phyloP scores from a whole-genome alignment of 2,888 invertebrate species.

The Heliconius charithonia region DNA sequence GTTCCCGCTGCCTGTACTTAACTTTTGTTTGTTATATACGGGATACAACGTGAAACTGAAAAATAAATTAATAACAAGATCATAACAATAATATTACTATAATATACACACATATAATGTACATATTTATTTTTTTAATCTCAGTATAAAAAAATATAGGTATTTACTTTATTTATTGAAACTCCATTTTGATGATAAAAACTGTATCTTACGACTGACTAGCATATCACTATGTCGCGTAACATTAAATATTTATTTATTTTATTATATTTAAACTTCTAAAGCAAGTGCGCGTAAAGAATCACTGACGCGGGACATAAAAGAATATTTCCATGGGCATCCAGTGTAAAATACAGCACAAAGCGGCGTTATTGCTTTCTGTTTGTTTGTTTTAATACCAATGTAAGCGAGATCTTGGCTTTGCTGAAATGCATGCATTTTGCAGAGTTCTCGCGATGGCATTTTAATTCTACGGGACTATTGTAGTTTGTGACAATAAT shows the following conservation, averaged over 20 bases:
- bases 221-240: not conserved
- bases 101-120: too few species aligned
- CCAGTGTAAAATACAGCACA: constrained; percentile 47
- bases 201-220: not conserved
- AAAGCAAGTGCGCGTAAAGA: constrained; percentile 37
- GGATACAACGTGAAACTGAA: too few species aligned
- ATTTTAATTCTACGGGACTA: constrained; percentile 31
- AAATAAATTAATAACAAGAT: too few species aligned
- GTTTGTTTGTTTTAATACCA: constrained; percentile 57
- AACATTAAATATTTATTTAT: not conserved
- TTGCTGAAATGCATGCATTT: constrained; percentile 46
- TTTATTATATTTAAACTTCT: constrained; percentile 14
- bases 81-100: too few species aligned
- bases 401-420: constrained; percentile 49
- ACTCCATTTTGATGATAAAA: not conserved
- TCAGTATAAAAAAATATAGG: too few species aligned
- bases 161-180: too few species aligned
- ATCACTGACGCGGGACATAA: constrained; percentile 45
- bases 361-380: constrained; percentile 55
- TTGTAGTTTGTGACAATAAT: constrained; percentile 13
- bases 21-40: too few species aligned
- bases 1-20: not conserved
- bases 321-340: constrained; percentile 46
- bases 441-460: constrained; percentile 37
- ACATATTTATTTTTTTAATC: too few species aligned